A percentile compares a stretch with the other conserved stretches of the same genome.
Evolutionary conservation across 1,140 invertebrate genomes (phyloP).

Genomic region (Hyphantria cunea): DNA sequence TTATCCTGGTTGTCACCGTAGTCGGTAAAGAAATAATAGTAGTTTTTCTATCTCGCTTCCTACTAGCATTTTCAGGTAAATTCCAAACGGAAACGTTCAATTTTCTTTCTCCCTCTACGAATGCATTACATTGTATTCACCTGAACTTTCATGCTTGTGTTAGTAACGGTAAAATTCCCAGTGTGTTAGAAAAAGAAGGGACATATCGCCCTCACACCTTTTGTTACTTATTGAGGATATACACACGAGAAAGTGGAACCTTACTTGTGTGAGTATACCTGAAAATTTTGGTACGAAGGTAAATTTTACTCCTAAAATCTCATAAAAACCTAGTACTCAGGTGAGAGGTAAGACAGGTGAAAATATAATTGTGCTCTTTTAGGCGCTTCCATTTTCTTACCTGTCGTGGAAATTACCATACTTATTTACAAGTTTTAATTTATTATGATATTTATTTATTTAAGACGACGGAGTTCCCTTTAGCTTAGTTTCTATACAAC

Average conservation of each 20-base stretch:
- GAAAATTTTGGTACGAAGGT: conserved; percentile 48
- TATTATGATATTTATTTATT: no score
- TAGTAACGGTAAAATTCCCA: not conserved
- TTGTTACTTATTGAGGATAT: not conserved
- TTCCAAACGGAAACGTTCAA: not conserved
- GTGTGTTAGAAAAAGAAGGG: not conserved
- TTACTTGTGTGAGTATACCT: conserved; percentile 35
- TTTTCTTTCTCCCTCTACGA: no score
- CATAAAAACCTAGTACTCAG: conserved; percentile 63
- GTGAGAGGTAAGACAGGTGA: conserved; percentile 70
- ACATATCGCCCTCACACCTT: not conserved
- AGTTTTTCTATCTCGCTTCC: not conserved
- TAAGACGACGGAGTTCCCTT: no score
- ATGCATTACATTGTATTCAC: no score
- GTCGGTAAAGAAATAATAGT: not conserved
- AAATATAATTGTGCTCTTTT: conserved; percentile 53
- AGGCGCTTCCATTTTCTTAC: conserved; percentile 18
- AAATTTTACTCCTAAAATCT: conserved; percentile 41
- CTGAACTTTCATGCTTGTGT: not conserved
- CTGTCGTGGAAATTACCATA: conserved; percentile 1
- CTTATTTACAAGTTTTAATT: no score
- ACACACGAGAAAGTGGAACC: not conserved
- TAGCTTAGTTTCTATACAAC: no score
- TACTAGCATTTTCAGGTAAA: not conserved
- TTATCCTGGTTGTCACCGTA: not conserved